Base-by-base conservation (phyloP, 2,888 invertebrate genomes). In the Ctena decussata region DNA sequence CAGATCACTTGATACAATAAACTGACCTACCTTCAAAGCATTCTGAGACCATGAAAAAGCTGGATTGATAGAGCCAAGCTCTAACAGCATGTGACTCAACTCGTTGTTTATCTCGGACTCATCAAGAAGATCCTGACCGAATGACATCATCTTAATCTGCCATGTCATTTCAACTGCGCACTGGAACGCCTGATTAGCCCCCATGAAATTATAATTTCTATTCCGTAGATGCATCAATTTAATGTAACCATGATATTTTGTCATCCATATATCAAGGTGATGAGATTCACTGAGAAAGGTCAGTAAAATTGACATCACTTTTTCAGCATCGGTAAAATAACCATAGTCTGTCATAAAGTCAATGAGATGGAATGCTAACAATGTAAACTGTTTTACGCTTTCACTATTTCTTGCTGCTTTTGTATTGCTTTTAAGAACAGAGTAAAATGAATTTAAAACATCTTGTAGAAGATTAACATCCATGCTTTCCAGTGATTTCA, bases 91-190 rank as follows among this genome's bases (percentile, higher is more conserved):
- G 72, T 87, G 80, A 69, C 94, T 93, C 46, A 93, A 80, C 77
- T 93, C 93, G 21, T 87, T 82, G 74, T 91, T 91, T 37, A 93
- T 46, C 57, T 91, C 91, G 0, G 91, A 91, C 77, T 94, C 91
- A 65, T 93, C 87, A 6, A 95, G 57, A 18, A 94, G 72, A 71
- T 93, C 91, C 86, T 94, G 91, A 35, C 94, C 94, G 90, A 94
- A 94, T 3, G 95, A 94, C 92, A 94, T 92, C 93, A 94, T 90
- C 70, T 93, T 87, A 32, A 94, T 94, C 77, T 94, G 91, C 90
- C 91, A 92, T 6, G 87, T 90, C 87, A 94, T 88, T 85, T 93
- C 91, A 21, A 87, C 86, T 1, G 93, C 93, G 76, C 90, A 85
- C 85, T 91, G 91, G 78, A 93, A 93, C 0, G 93, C 91, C 41